Evolutionary conservation across 2,797 vertebrate species (phyloP), one percentile per base, ranked within the genome.

Genomic region (Nyctibius grandis): DNA sequence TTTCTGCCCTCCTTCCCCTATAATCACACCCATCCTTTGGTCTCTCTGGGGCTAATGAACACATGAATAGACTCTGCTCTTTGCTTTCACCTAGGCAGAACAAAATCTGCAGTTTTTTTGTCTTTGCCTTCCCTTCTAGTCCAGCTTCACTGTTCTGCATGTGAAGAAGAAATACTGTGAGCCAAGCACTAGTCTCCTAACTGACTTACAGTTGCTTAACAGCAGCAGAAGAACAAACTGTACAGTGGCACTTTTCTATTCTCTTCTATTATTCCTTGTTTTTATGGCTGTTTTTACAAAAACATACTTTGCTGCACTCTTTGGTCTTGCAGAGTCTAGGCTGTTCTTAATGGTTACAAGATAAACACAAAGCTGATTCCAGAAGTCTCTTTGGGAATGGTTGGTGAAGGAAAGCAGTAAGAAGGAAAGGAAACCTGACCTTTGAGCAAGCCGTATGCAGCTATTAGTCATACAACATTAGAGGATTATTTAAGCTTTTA

Each of bases 31-130:
- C 59, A 65, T 33, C 34, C 40, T 68, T 47, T 81, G 59, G 78
- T 93, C 80, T 91, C 87, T 48, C 31, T 0, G 23, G 77, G 72
- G 12, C 80, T 89, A 86, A 97, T 96, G 92, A 86, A 65, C 13
- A 60, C 40, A 6, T 1, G 36, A 89, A 69, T 3, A 2, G 80
- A 42, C 16, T 75, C 42, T 54, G 40, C 51, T 94, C 61, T 80
- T 77, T 59, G 69, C 60, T 95, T 94, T 89, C 87, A 77, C 75
- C 63, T 17, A n/a, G 40, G 42, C 81, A 91, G 50, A 77, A 53
- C 23, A 90, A 48, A 89, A 85, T 75, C 88, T 86, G 85, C 88
- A 68, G 13, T 38, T 51, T 65, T 20, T 72, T 88, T 88, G n/a
- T n/a, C n/a, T 88, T 65, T 70, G 40, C 34, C 25, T 61, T 59